Percentiles rank a stretch among this genome's conserved stretches.
These are phyloP conservation scores for Drosophila lini DNA, from an alignment of 1,140 invertebrate genomes.

Conservation along the genomic window DNA sequence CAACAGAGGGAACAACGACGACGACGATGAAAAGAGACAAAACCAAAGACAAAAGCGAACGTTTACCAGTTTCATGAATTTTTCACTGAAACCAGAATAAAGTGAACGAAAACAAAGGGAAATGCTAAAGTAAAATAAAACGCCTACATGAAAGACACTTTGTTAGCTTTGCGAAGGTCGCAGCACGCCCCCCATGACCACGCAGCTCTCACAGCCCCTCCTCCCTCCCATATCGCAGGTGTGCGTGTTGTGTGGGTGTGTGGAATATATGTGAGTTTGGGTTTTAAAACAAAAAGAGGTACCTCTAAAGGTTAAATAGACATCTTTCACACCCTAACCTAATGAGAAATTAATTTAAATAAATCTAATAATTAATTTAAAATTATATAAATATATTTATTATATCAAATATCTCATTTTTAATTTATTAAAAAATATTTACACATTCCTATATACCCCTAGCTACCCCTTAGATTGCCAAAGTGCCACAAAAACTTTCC, in stretches of 20 bases:
- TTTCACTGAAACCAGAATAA: conserved; percentile 37
- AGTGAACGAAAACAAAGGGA: conserved; percentile 28
- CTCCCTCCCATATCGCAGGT: conserved; percentile 18
- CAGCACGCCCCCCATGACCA: conserved; percentile 9
- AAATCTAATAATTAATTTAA: neutral
- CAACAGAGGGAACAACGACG: conserved; percentile 11
- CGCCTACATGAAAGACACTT: conserved; percentile 34
- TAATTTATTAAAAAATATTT: neutral
- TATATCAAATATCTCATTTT: neutral
- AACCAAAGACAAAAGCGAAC: conserved; percentile 22
- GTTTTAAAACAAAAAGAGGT: neutral
- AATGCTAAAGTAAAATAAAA: conserved; percentile 32
- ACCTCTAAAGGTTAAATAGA: conserved; percentile 12
- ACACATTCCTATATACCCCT: neutral
- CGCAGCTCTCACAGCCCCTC: neutral
- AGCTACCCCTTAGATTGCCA: neutral
- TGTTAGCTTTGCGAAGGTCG: conserved; percentile 40
- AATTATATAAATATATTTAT: too few species aligned
- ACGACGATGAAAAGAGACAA: neutral
- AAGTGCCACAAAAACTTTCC: conserved; percentile 15
- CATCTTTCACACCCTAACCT: neutral
- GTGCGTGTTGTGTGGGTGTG: conserved; percentile 11
- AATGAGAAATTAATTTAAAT: neutral
- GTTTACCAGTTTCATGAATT: conserved; percentile 40
- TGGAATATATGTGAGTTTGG: neutral